Conservation (phyloP, 1,140 invertebrate species). For the Medauroidea extradentata region DNA sequence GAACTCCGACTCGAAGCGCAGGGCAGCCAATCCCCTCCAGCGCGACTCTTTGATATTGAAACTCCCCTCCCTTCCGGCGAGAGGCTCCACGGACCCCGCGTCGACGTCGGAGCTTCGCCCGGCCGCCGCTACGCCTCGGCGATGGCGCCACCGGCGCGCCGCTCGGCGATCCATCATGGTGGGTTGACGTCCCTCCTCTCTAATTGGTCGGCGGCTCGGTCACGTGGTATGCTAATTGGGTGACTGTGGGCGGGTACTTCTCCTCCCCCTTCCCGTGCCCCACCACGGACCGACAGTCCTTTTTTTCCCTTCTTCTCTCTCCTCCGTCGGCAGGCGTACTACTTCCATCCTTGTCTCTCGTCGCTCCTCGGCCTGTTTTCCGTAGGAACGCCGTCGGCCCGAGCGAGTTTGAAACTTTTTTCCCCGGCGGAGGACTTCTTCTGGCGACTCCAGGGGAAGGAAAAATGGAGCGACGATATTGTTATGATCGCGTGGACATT, state of each 20-base stretch:
- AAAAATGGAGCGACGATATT: too few species aligned
- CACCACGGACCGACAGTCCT: too few species aligned
- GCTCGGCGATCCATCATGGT: conserved; percentile 55
- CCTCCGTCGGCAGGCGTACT: too few species aligned
- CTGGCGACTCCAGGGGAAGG: too few species aligned
- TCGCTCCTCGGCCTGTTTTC: too few species aligned
- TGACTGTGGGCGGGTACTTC: conserved; percentile 46
- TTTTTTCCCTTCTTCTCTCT: too few species aligned
- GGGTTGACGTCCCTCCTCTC: conserved; percentile 42
- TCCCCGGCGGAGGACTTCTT: too few species aligned
- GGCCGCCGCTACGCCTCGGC: conserved; percentile 20
- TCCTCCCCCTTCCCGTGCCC: conserved; percentile 16
- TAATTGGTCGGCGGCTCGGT: conserved; percentile 50
- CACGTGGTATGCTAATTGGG: conserved; percentile 57
- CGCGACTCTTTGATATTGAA: conserved; percentile 12
- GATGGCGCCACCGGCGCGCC: neutral
- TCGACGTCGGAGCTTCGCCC: conserved; percentile 17
- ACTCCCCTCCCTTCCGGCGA: conserved; percentile 15
- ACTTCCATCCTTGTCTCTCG: too few species aligned
- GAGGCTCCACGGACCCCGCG: neutral
- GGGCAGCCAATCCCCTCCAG: conserved; percentile 1
- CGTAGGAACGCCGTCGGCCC: too few species aligned
- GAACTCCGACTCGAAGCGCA: too few species aligned
- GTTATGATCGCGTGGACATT: too few species aligned
- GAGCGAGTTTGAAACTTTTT: too few species aligned